Conservation (phyloP, 1,140 invertebrate species). For the Lordiphosa mommai region DNA sequence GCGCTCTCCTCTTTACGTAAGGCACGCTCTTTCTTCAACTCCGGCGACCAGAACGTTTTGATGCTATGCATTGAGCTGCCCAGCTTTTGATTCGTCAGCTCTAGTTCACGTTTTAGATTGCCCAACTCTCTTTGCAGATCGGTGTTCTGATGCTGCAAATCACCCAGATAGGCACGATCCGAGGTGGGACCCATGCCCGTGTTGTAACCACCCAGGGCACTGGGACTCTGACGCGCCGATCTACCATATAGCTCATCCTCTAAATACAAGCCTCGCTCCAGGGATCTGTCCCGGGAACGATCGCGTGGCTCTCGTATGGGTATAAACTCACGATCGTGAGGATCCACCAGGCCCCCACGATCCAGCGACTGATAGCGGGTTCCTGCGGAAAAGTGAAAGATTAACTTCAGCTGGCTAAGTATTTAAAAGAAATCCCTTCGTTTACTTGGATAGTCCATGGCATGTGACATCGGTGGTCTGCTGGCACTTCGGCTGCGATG, state of each 20-base stretch:
- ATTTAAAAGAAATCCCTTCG: neutral
- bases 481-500: conserved; percentile 83
- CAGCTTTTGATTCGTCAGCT: conserved; percentile 98
- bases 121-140: conserved; percentile 97
- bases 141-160: conserved; percentile 96
- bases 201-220: conserved; percentile 73
- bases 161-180: conserved; percentile 88
- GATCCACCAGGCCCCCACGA: conserved; percentile 83
- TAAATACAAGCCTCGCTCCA: conserved; percentile 85
- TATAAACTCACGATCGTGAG: conserved; percentile 88
- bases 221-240: conserved; percentile 89
- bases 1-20: conserved; percentile 98
- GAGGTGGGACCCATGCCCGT: conserved; percentile 73
- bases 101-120: conserved; percentile 97
- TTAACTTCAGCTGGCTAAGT: neutral
- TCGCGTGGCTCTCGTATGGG: conserved; percentile 88
- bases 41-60: conserved; percentile 99
- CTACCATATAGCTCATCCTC: conserved; percentile 88
- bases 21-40: conserved; percentile 98
- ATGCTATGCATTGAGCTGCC: conserved; percentile 99
- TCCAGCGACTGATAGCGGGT: conserved; percentile 89
- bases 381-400: conserved; percentile 32
- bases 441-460: conserved; percentile 80
- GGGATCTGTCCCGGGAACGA: conserved; percentile 83
- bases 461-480: conserved; percentile 81